Evolutionary conservation across 2,888 invertebrate genomes (phyloP).

Genomic region (Xestia c-nigrum): DNA sequence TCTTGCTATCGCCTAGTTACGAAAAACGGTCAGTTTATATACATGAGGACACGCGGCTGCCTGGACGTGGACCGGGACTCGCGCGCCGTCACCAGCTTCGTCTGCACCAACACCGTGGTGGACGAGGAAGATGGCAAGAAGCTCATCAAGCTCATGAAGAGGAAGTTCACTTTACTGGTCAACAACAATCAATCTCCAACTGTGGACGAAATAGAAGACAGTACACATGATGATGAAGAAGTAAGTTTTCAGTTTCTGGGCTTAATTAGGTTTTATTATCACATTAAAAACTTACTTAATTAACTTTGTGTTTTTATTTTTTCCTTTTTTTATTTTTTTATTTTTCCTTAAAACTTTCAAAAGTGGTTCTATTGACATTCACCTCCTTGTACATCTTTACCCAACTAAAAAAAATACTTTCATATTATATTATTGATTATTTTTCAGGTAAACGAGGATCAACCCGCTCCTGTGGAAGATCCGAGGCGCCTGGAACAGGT

Average conservation of each 20-base stretch:
- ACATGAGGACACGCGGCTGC: slow-evolving; percentile 95
- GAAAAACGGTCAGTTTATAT: slow-evolving; percentile 95
- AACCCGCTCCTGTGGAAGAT: slow-evolving; percentile 90
- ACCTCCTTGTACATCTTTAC: background rate
- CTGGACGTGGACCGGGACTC: slow-evolving; percentile 94
- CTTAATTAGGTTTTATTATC: background rate
- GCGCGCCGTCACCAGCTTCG: slow-evolving; percentile 94
- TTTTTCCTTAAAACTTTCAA: too few relatives aligned
- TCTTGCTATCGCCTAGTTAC: slow-evolving; percentile 96
- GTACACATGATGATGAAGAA: slow-evolving; percentile 27
- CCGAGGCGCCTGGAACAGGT: slow-evolving; percentile 92
- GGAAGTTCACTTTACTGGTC: slow-evolving; percentile 91
- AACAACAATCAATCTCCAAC: slow-evolving; percentile 67
- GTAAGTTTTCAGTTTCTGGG: slow-evolving; percentile 23
- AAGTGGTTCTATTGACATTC: too few relatives aligned
- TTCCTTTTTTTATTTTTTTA: too few relatives aligned
- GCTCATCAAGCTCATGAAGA: slow-evolving; percentile 94
- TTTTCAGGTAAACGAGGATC: slow-evolving; percentile 70
- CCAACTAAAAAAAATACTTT: background rate
- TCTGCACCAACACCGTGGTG: slow-evolving; percentile 95
- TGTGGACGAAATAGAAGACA: slow-evolving; percentile 67
- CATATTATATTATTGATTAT: slow-evolving; percentile 13
- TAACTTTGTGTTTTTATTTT: background rate
- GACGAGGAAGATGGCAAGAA: slow-evolving; percentile 93
- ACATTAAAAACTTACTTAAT: background rate